Base-by-base conservation (phyloP, 2,888 invertebrate species). In the Agrilus cyanescens region DNA sequence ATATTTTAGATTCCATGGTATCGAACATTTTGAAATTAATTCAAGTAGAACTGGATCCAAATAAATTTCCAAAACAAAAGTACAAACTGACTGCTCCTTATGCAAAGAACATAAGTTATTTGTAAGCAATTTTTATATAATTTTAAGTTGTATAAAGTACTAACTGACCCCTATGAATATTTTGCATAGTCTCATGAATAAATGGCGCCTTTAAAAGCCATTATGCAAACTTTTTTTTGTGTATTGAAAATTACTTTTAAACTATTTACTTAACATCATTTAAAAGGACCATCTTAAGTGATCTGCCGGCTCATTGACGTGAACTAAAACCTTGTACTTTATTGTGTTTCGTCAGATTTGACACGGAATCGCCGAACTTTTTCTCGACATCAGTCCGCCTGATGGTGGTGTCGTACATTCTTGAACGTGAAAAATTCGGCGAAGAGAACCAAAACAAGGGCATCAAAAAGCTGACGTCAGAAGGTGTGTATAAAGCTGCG, bases 321-420 rank as follows among this genome's bases (percentile, higher is more conserved):
- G 20, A 20, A 20, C 7, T 7, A 20, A n/a, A n/a, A n/a, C n/a
- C n/a, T n/a, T n/a, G n/a, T n/a, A n/a, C n/a, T n/a, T n/a, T n/a
- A n/a, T n/a, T n/a, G n/a, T n/a, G n/a, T n/a, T n/a, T 42, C 50
- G 53, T 49, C 41, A 81, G 81, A 58, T 83, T 82, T 65, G 78
- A 82, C 53, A 68, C 75, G 37, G 69, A 76, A 25, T 71, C 74
- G 52, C 73, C 75, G n/a, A 70, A 76, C 47, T 83, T 83, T 61
- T 85, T 86, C 60, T 74, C 76, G 48, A 70, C 75, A 41, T 73
- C 79, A 20, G 71, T 78, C 13, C 69, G 81, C 47, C 77, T 78
- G 43, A 72, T 76, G 52, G 78, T 86, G 37, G 78, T 83, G 2
- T 78, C 82, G 56, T 86, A 82, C 61, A 84, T 87, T 61, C 67